Percentiles rank a stretch among this genome's conserved stretches.
phyloP scores from a whole-genome alignment of 2,797 vertebrate genomes.

The Leptatherina wallacei region DNA sequence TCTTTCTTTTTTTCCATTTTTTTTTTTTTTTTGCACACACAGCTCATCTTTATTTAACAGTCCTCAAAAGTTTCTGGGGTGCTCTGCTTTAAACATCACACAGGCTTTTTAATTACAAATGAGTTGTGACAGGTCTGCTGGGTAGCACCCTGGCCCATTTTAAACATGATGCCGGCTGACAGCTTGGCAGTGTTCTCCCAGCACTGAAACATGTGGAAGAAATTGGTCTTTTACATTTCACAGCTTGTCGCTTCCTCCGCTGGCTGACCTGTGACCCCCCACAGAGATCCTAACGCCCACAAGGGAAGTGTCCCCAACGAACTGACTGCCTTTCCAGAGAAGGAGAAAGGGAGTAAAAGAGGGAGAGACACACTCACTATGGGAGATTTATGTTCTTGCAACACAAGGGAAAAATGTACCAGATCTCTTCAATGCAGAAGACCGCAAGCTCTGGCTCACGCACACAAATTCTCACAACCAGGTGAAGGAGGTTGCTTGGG shows the following conservation, averaged over 20 bases:
- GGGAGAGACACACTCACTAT: constrained; percentile 70
- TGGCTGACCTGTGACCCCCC: constrained; percentile 94
- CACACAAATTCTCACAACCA: constrained; percentile 40
- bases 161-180: constrained; percentile 89
- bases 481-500: constrained; percentile 73
- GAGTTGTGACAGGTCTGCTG: constrained; percentile 93
- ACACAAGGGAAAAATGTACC: constrained; percentile 65
- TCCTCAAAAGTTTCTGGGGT: constrained; percentile 84
- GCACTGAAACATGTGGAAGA: constrained; percentile 97
- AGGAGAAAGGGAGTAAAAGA: constrained; percentile 76
- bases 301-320: constrained; percentile 94
- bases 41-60: constrained; percentile 88
- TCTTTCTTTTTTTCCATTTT: constrained; percentile 34
- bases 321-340: constrained; percentile 68
- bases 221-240: constrained; percentile 99
- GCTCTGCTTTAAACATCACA: constrained; percentile 91
- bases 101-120: constrained; percentile 93
- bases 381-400: constrained; percentile 85
- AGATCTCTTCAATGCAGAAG: constrained; percentile 46
- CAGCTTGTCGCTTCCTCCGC: constrained; percentile 99
- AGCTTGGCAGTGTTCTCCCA: constrained; percentile 90
- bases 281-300: constrained; percentile 91
- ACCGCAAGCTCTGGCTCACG: constrained; percentile 28
- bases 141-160: constrained; percentile 90
- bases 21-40: constrained; percentile 58